Evolutionary conservation across 2,888 invertebrate genomes (phyloP).

Genomic region (Pammene fasciana): DNA sequence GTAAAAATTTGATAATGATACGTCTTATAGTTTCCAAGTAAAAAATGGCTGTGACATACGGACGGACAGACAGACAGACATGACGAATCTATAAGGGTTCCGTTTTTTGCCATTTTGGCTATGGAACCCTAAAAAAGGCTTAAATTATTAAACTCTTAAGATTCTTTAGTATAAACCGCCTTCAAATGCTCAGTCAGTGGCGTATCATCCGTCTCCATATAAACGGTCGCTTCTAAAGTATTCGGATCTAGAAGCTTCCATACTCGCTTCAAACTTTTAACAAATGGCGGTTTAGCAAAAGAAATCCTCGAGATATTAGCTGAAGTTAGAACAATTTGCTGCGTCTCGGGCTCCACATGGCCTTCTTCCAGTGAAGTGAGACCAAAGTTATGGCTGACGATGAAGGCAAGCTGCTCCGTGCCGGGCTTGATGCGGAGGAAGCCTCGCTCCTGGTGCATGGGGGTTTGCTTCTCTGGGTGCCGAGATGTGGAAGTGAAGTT

Average conservation of each 20-base stretch:
- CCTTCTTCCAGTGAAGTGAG: constrained; percentile 85
- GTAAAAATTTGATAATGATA: too few relatives aligned
- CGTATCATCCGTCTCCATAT: constrained; percentile 83
- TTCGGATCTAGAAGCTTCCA: constrained; percentile 61
- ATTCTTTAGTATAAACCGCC: constrained; percentile 74
- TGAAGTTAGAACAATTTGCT: constrained; percentile 77
- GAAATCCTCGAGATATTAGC: constrained; percentile 75
- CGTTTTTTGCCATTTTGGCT: too few relatives aligned
- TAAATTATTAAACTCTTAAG: neutral
- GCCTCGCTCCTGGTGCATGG: constrained; percentile 86
- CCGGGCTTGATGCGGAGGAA: constrained; percentile 83
- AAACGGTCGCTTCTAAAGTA: constrained; percentile 71
- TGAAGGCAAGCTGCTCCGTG: constrained; percentile 78
- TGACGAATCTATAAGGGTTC: too few relatives aligned
- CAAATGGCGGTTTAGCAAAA: constrained; percentile 80
- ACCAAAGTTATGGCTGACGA: constrained; percentile 85
- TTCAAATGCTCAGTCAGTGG: constrained; percentile 81
- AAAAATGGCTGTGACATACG: too few relatives aligned
- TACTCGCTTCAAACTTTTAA: constrained; percentile 72
- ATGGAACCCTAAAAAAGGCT: too few relatives aligned
- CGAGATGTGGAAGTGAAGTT: constrained; percentile 81
- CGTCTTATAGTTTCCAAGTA: too few relatives aligned
- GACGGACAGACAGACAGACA: too few relatives aligned
- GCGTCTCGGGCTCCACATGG: constrained; percentile 62
- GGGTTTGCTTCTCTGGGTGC: constrained; percentile 77